Evolutionary conservation across 2,888 invertebrate species (phyloP).

Genomic region (Rhagium mordax): DNA sequence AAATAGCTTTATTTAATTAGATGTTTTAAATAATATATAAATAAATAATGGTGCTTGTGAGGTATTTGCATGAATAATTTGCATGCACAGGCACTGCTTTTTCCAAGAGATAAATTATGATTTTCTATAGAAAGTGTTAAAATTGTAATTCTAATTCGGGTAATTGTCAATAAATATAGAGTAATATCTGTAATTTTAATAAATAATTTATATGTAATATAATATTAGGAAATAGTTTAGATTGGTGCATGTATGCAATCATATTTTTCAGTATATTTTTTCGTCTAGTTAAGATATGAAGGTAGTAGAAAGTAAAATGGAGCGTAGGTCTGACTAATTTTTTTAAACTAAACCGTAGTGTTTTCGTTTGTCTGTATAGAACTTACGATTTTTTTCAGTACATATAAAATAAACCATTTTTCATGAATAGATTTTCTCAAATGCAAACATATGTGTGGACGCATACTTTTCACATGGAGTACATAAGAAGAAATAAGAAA

Average conservation of each 20-base stretch:
- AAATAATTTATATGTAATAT: slow-evolving; percentile 12
- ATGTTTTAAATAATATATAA: neutral
- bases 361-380: neutral
- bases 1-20: neutral
- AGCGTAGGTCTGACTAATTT: neutral
- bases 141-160: neutral
- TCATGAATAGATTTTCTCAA: no score
- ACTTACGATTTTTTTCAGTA: no score
- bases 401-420: no score
- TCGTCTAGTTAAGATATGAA: neutral
- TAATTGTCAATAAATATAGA: neutral
- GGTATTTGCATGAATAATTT: neutral
- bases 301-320: neutral
- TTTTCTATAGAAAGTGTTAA: neutral
- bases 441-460: no score
- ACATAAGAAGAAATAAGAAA: no score
- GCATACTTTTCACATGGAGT: no score
- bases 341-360: neutral
- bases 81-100: slow-evolving; percentile 1
- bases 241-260: neutral
- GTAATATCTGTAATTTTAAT: neutral
- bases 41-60: neutral
- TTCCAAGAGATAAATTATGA: neutral
- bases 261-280: neutral
- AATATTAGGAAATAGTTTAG: slow-evolving; percentile 5